Base-by-base conservation (phyloP, 2,113 vertebrate genomes). In the Burhinus bistriatus region DNA sequence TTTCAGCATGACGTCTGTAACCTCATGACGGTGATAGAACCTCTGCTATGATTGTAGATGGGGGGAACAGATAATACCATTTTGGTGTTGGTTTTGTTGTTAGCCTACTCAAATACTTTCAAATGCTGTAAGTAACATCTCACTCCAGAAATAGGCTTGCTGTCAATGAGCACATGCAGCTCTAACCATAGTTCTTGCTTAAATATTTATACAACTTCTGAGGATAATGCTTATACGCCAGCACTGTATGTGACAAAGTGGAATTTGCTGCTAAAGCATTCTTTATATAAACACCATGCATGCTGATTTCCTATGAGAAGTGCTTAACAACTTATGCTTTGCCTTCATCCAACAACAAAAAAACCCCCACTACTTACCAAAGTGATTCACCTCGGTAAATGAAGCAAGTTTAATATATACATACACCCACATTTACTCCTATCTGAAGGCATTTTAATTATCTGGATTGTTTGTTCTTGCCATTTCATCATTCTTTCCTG, bases 371-470 rank as follows among this genome's bases (percentile, higher is more conserved):
- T 69, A 62, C 93, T 96, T 87, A 83, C 87, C 73, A 12, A 25
- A 42, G 23, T 94, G 93, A 83, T 80, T 93, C 62, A 92, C 45
- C 54, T 94, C 75, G 65, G 62, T 80, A 85, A 87, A 27, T 25
- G 73, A 94, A 80, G 47, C 27, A 44, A 87, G 40, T 77, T 95
- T 57, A 85, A 68, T 62, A 61, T 23, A 83, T 29, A 79, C 44
- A 65, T 61, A 85, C 87, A 95, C 75, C 82, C 92, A 86, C 66
- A 3, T 72, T 88, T 94, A 94, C 40, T 94, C 36, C n/a, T 83
- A 90, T 75, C 75, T 73, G 83, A 91, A 97, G 87, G 66, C 66
- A 92, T 95, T 95, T 96, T 96, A 95, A 95, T 95, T 36, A 58
- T 76, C 83, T 66, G 69, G 44, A 72, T 87, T 91, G 70, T 61